Percentiles rank a stretch among this genome's conserved stretches.
These are phyloP conservation scores for Solenodon paradoxus DNA, from an alignment of 2,113 vertebrate species.

Conservation along the genomic window DNA sequence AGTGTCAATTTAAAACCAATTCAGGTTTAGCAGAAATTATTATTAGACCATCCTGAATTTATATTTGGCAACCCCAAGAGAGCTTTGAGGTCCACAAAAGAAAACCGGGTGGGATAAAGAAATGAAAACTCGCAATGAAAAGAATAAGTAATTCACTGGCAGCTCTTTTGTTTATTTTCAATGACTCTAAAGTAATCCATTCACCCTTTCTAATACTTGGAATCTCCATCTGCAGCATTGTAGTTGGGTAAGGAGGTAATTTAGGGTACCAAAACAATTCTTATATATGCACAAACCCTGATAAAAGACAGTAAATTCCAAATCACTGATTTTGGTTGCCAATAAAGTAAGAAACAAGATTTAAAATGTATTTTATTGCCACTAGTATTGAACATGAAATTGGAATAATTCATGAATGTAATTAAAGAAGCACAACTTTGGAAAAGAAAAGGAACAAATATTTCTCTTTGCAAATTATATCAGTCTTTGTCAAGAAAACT, in stretches of 20 bases:
- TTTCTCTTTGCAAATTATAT: not conserved
- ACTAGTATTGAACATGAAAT: not conserved
- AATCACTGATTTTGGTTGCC: not conserved
- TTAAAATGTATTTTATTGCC: not conserved
- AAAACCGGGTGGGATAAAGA: not conserved
- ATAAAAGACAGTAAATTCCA: not conserved
- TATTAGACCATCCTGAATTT: conserved; percentile 9
- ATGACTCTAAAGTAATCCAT: not conserved
- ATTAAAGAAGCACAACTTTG: not conserved
- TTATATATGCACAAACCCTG: not conserved
- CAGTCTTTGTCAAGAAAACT: not conserved
- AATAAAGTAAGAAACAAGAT: not conserved
- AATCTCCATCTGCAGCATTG: not conserved
- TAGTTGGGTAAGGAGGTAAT: not conserved
- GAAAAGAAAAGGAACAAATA: not conserved
- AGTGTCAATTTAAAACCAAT: not conserved
- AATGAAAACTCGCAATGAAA: not conserved
- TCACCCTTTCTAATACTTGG: not conserved
- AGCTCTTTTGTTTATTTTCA: not conserved
- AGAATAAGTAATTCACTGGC: not conserved
- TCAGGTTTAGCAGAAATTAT: not conserved
- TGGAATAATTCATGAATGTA: not conserved
- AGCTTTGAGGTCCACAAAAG: not conserved
- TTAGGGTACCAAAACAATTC: not conserved
- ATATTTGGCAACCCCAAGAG: not conserved